Percentiles rank a stretch among this genome's conserved stretches.
phyloP scores from a whole-genome alignment of 2,888 invertebrate species.

The Ischnura elegans region DNA sequence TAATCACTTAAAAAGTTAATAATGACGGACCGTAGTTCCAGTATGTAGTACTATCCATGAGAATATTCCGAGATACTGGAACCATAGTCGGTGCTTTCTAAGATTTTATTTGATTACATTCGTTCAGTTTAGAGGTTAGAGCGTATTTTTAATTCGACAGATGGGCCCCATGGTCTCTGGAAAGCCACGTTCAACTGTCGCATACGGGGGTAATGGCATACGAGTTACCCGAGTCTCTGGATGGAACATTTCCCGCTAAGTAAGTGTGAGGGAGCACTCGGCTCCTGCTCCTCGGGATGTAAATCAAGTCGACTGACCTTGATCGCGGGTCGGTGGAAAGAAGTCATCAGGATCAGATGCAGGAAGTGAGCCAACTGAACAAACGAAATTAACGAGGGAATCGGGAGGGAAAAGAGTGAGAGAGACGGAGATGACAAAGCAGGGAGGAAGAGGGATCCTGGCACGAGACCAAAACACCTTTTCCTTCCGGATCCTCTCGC shows the following conservation, averaged over 20 bases:
- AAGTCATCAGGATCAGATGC: conserved; percentile 23
- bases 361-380: conserved; percentile 53
- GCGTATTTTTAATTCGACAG: too few relatives aligned
- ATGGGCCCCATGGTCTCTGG: neutral
- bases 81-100: too few relatives aligned
- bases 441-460: conserved; percentile 4
- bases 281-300: neutral
- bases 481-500: conserved; percentile 8
- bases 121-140: too few relatives aligned
- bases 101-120: too few relatives aligned
- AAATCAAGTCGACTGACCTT: neutral
- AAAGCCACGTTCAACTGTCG: neutral
- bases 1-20: too few relatives aligned
- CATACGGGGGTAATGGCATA: neutral
- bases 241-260: neutral
- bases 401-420: neutral
- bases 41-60: too few relatives aligned
- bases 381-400: conserved; percentile 48
- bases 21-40: too few relatives aligned
- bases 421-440: conserved; percentile 41
- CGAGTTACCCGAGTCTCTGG: neutral
- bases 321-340: neutral
- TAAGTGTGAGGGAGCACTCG: neutral
- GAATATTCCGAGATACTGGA: too few relatives aligned
- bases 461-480: conserved; percentile 52